Evolutionary conservation across 2,113 vertebrate species (phyloP).

Genomic region (Entelurus aequoreus): DNA sequence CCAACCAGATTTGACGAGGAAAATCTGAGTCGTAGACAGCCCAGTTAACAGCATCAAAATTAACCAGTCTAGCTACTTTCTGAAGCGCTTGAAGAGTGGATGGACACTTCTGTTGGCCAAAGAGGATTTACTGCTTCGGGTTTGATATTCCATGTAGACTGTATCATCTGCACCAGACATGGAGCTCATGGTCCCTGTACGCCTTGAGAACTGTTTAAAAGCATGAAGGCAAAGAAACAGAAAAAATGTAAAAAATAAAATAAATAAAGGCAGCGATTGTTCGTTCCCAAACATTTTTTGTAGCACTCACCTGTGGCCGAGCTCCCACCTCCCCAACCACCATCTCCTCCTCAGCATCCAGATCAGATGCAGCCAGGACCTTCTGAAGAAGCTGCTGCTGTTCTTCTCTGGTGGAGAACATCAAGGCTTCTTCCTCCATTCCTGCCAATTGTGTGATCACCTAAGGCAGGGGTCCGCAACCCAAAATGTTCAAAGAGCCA

Average conservation of each 20-base stretch:
- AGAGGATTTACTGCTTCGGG: slow-evolving; percentile 68
- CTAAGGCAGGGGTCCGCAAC: slow-evolving; percentile 49
- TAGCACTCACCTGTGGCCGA: slow-evolving; percentile 75
- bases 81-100: slow-evolving; percentile 92
- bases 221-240: not conserved
- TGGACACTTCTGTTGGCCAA: slow-evolving; percentile 77
- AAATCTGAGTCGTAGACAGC: too few relatives aligned
- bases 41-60: too few relatives aligned
- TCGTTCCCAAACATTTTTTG: not conserved
- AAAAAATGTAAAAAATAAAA: not conserved
- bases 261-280: not conserved
- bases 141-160: slow-evolving; percentile 92
- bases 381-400: slow-evolving; percentile 95
- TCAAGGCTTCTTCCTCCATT: slow-evolving; percentile 93
- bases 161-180: slow-evolving; percentile 94
- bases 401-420: slow-evolving; percentile 88
- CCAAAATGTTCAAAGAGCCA: too few relatives aligned
- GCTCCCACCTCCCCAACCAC: slow-evolving; percentile 83
- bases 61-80: slow-evolving; percentile 70
- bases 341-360: slow-evolving; percentile 95
- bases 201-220: slow-evolving; percentile 78
- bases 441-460: slow-evolving; percentile 96
- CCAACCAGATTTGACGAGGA: too few relatives aligned
- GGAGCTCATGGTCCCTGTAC: slow-evolving; percentile 91
- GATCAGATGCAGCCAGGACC: slow-evolving; percentile 88